phyloP scores from a whole-genome alignment of 2,113 vertebrate genomes.

The Callospermophilus lateralis region DNA sequence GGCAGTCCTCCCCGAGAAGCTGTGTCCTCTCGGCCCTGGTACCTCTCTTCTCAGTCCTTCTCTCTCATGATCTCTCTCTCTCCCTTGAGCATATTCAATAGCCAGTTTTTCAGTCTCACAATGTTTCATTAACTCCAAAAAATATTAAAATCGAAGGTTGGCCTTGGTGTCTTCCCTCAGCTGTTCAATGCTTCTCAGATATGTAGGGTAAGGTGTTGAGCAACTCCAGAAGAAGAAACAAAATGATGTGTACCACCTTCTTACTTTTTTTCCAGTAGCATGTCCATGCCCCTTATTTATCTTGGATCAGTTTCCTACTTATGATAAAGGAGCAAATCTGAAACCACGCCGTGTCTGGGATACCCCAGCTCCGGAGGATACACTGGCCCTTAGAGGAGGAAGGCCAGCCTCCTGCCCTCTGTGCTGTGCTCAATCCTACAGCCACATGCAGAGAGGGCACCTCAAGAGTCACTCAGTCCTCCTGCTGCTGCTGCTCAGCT shows the following conservation, averaged over 20 bases:
- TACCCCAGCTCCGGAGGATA: background rate
- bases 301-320: background rate
- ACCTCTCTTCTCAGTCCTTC: background rate
- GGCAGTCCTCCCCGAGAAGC: too few relatives aligned
- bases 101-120: background rate
- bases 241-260: background rate
- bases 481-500: background rate
- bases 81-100: background rate
- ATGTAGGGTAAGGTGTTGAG: background rate
- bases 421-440: rapidly evolving
- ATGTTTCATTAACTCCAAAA: background rate
- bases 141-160: background rate
- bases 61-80: background rate
- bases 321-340: background rate
- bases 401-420: background rate
- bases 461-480: background rate
- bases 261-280: background rate
- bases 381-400: background rate
- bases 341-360: background rate
- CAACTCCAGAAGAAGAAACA: background rate
- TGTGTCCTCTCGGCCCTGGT: background rate
- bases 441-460: rapidly evolving
- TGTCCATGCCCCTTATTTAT: background rate
- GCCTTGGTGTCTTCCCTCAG: background rate
- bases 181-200: background rate